These are phyloP conservation scores for Hippotragus niger DNA, from an alignment of 2,113 vertebrate species.

Conservation along the genomic window DNA sequence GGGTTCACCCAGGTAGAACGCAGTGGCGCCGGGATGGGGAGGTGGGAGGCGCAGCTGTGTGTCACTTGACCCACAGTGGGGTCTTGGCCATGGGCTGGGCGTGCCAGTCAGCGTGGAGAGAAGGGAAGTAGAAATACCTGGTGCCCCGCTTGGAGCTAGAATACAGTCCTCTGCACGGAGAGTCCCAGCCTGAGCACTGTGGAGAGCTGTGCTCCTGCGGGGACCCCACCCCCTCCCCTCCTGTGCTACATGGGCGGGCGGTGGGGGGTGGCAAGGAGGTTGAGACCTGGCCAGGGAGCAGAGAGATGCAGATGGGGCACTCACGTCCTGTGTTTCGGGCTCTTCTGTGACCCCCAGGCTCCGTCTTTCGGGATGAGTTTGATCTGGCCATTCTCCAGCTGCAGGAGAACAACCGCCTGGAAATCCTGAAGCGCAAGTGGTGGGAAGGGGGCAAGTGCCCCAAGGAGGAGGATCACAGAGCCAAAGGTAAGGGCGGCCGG, in stretches of 20 bases:
- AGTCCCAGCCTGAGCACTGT: background rate
- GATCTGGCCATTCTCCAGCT: slow-evolving; percentile 98
- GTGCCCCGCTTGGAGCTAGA: fast-evolving
- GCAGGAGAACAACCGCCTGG: slow-evolving; percentile 97
- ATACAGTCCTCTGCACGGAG: fast-evolving
- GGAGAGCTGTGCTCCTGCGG: background rate
- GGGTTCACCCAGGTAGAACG: background rate
- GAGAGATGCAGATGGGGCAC: background rate
- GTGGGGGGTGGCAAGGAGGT: background rate
- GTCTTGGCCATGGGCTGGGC: background rate
- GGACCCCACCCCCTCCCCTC: too few relatives aligned
- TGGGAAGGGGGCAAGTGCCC: slow-evolving; percentile 99
- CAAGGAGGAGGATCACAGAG: slow-evolving; percentile 97
- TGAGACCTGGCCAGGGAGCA: background rate
- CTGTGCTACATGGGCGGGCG: background rate
- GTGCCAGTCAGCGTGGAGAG: fast-evolving
- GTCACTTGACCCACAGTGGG: background rate
- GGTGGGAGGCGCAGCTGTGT: background rate
- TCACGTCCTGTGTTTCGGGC: background rate
- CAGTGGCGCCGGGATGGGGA: background rate
- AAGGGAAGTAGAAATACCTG: background rate
- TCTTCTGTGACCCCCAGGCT: slow-evolving; percentile 82
- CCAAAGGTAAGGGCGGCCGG: slow-evolving; percentile 86
- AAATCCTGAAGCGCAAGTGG: slow-evolving; percentile 98
- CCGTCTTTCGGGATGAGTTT: slow-evolving; percentile 95